Evolutionary conservation across 2,888 invertebrate genomes (phyloP), one percentile per base, ranked within the genome.

Genomic region (Thumatha senex): DNA sequence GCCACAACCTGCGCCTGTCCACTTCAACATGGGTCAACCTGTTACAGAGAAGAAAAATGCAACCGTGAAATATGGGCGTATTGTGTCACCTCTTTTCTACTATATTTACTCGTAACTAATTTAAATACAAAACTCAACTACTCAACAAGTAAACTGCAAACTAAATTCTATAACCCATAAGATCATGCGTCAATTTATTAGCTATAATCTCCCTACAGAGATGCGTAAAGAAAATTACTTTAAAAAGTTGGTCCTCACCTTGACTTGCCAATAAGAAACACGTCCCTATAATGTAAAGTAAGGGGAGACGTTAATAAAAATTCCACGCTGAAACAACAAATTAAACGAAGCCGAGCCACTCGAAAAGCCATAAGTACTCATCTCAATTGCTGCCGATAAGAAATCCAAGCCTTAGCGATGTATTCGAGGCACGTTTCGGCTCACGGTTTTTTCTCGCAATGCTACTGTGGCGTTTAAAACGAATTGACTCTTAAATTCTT

Each of bases 321-420:
- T 90, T 90, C 90, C 89, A 79, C 81, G 78, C 86, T 86, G 89
- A 87, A 90, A 90, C 89, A 91, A 91, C 91, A 91, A 91, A 91
- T 91, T 90, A 91, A 91, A 90, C 88, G 90, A 87, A 89, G 88
- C 87, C 82, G 90, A 90, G 89, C 89, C 86, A 89, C 89, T 91
- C 87, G 90, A 89, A 89, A 89, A 90, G 88, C 90, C 91, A 91
- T 91, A 90, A 91, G 90, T 90, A 87, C 90, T 90, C 90, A 90
- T 90, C 91, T 90, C 90, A 89, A 90, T 90, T 89, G 90, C 90
- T 82, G 76, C 89, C 90, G 89, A 90, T 90, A 90, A 90, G 91
- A 89, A 91, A 91, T 91, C 91, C 89, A 89, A 91, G 89, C 88
- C 84, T 76, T 76, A 75, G 78, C 87, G 81, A 89, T 89, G 90